A percentile compares a stretch with the other conserved stretches of the same genome.
Conservation (phyloP, 2,113 vertebrate species). For the Dicaeum eximium region DNA sequence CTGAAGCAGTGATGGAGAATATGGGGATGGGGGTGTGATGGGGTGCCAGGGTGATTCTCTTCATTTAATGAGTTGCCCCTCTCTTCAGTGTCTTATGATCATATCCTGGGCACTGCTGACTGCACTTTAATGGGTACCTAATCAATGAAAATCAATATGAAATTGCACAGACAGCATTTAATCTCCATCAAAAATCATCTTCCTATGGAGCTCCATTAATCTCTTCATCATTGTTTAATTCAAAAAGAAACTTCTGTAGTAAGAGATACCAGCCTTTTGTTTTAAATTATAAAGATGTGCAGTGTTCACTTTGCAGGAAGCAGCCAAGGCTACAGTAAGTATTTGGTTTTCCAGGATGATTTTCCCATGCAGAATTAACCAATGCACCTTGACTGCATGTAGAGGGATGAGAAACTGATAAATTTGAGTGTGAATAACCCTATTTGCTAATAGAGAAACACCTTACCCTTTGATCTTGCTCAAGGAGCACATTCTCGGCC, state of each 20-base stretch:
- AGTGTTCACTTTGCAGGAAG: background rate
- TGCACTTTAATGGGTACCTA: constrained; percentile 41
- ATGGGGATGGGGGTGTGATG: background rate
- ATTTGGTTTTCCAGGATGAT: background rate
- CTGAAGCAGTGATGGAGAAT: background rate
- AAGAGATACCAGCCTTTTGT: background rate
- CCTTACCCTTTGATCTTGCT: background rate
- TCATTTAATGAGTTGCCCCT: constrained; percentile 23
- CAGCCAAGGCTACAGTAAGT: background rate
- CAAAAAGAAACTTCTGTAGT: constrained; percentile 30
- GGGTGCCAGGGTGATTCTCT: background rate
- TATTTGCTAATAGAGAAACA: background rate
- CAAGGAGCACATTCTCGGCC: background rate
- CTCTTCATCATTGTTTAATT: constrained; percentile 54
- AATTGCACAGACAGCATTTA: constrained; percentile 39
- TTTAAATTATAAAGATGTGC: background rate
- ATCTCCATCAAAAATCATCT: constrained; percentile 40
- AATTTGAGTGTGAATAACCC: background rate
- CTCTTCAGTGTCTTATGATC: background rate
- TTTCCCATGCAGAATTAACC: background rate
- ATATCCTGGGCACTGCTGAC: constrained; percentile 12
- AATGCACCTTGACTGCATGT: background rate
- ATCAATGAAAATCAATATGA: constrained; percentile 57
- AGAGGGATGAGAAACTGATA: background rate
- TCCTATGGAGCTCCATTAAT: constrained; percentile 44